Evolutionary conservation across 2,888 invertebrate genomes (phyloP).

Genomic region (Lathronympha strigana): DNA sequence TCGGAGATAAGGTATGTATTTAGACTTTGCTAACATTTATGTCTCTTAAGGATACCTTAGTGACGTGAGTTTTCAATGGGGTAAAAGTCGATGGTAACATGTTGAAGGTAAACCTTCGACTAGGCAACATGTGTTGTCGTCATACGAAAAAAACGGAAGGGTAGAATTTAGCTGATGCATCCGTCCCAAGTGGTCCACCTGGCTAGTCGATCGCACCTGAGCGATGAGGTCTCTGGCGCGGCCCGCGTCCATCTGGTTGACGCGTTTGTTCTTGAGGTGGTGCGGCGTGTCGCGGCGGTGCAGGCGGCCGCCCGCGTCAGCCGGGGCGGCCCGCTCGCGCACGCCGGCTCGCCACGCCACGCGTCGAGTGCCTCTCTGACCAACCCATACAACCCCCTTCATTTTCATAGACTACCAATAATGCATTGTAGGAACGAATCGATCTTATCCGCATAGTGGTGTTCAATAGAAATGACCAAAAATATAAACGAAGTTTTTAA

Average conservation of each 20-base stretch:
- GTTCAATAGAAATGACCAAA: not conserved
- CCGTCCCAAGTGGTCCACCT: conserved; percentile 11
- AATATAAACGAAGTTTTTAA: too few species aligned
- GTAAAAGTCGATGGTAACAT: too few species aligned
- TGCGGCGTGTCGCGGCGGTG: conserved; percentile 99
- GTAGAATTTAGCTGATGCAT: not conserved
- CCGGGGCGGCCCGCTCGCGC: conserved; percentile 60
- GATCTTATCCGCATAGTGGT: too few species aligned
- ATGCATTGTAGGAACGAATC: not conserved
- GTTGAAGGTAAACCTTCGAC: too few species aligned
- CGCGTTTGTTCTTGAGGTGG: conserved; percentile 99
- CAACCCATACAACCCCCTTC: conserved; percentile 48
- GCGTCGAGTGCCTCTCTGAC: conserved; percentile 61
- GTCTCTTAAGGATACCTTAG: too few species aligned
- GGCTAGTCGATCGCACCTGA: conserved; percentile 64
- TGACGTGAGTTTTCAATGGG: too few species aligned
- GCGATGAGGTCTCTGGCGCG: conserved; percentile 76
- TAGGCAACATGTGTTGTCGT: too few species aligned
- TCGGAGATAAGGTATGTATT: too few species aligned
- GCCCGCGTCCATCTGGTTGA: conserved; percentile 82
- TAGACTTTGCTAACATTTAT: too few species aligned
- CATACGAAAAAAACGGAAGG: not conserved
- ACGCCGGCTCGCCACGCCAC: conserved; percentile 85
- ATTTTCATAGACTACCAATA: not conserved
- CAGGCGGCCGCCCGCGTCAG: conserved; percentile 86